Evolutionary conservation across 2,797 vertebrate species (phyloP), one percentile per base, ranked within the genome.

Genomic region (Luscinia megarhynchos): DNA sequence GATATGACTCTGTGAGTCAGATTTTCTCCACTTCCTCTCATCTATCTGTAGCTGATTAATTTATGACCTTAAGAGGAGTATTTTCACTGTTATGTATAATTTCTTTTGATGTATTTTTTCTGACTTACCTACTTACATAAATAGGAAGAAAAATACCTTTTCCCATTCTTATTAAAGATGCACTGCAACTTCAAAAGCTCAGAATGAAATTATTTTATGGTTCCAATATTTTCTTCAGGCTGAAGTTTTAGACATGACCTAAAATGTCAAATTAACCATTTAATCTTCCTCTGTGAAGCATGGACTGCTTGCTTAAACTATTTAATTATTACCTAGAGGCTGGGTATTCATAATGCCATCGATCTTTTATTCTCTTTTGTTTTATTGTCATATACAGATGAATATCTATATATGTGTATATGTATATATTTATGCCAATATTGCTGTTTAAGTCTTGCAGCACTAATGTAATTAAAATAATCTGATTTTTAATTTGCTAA

Each of bases 101-200:
- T 91, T 90, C 90, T 93, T 91, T 77, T 93, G 91, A 94, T 94
- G 78, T 76, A 50, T 89, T 67, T 95, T 95, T 94, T 78, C 88
- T 84, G 77, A 77, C 40, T 94, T 89, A 87, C 48, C 76, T 72
- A 84, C 69, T 88, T 95, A 53, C 40, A 81, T 81, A 84, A 75
- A 30, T 69, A 77, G 29, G 30, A 73, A 87, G 30, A 78, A 94
- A 88, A 75, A 81, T 50, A 75, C 40, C 62, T 40, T 85, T 76
- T 4, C 48, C 16, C 17, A 30, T 94, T 97, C 55, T 92, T 92
- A 77, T 68, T 92, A 54, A 95, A 95, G 36, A 64, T 88, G 46
- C 69, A 84, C 22, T 72, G 48, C 21, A 74, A 75, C 75, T 85
- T 70, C 54, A 86, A 62, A 48, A 85, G 24, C 63, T 93, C 50